A percentile compares a stretch with the other conserved stretches of the same genome.
These are phyloP conservation scores for Oligia latruncula DNA, from an alignment of 2,888 invertebrate genomes.

Conservation along the genomic window DNA sequence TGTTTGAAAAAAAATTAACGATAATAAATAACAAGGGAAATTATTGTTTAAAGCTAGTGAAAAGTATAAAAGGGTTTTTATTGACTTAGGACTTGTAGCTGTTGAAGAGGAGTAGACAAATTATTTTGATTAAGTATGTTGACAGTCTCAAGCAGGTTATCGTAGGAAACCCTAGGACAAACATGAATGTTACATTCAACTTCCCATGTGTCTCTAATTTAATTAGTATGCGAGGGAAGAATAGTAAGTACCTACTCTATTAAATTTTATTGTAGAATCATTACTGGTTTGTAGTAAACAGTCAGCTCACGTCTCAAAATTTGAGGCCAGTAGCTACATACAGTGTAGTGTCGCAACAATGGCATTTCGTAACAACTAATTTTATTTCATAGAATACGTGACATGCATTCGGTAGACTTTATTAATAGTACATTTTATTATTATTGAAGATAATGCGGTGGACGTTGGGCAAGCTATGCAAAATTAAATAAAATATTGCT, in stretches of 20 bases:
- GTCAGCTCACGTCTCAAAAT: conserved; percentile 73
- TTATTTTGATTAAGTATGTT: conserved; percentile 43
- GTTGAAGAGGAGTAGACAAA: conserved; percentile 25
- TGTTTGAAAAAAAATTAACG: conserved; percentile 11
- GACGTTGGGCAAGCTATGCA: conserved; percentile 57
- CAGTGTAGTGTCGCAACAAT: conserved; percentile 71
- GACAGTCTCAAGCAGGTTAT: conserved; percentile 20
- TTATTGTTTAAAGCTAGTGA: conserved; percentile 14
- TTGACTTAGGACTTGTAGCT: conserved; percentile 27
- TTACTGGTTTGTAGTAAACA: conserved; percentile 57
- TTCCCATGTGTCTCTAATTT: conserved; percentile 33
- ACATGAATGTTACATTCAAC: conserved; percentile 37
- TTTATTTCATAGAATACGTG: conserved; percentile 75
- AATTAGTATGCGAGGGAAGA: conserved; percentile 28
- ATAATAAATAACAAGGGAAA: conserved; percentile 8
- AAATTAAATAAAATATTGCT: conserved; percentile 50
- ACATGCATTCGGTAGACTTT: conserved; percentile 70
- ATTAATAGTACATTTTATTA: conserved; percentile 54
- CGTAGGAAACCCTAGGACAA: conserved; percentile 9
- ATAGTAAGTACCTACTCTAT: conserved; percentile 34
- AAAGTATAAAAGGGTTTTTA: conserved; percentile 29
- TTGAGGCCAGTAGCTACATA: conserved; percentile 72
- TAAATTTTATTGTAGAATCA: conserved; percentile 33
- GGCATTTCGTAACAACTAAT: conserved; percentile 76
- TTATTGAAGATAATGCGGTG: conserved; percentile 54